phyloP scores from a whole-genome alignment of 1,140 invertebrate genomes.

The Mamestra configurata region DNA sequence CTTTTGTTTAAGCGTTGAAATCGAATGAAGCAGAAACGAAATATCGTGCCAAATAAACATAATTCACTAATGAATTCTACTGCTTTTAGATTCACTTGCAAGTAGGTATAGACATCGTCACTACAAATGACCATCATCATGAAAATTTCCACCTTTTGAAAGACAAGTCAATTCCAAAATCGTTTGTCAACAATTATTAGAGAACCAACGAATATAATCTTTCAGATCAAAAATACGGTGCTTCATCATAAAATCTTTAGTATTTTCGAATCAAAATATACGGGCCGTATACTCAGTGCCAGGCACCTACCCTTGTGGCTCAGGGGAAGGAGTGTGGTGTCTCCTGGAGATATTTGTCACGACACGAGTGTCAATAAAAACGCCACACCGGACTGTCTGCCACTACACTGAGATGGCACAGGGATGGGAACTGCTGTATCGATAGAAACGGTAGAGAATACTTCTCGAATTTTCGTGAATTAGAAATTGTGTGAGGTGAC shows the following conservation, averaged over 20 bases:
- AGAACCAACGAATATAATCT: background rate
- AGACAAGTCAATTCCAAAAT: background rate
- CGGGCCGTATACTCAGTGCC: constrained; percentile 29
- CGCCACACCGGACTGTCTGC: constrained; percentile 84
- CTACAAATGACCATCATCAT: background rate
- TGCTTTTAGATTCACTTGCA: background rate
- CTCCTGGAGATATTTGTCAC: constrained; percentile 82
- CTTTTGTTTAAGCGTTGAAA: background rate
- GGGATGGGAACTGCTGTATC: constrained; percentile 62
- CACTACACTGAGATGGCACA: constrained; percentile 71
- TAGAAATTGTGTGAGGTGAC: too few species aligned
- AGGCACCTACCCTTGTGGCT: constrained; percentile 32
- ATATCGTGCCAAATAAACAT: constrained; percentile 17
- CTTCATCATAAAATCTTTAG: background rate
- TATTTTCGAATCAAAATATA: constrained; percentile 39
- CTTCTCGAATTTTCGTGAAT: background rate
- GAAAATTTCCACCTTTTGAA: background rate
- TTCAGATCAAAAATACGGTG: background rate
- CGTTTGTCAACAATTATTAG: background rate
- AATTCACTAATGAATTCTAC: constrained; percentile 9
- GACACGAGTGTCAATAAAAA: constrained; percentile 87
- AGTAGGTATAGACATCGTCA: background rate
- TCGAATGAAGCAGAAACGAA: background rate
- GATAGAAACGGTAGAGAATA: constrained; percentile 50
- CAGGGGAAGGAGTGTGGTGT: constrained; percentile 31